A percentile compares a stretch with the other conserved stretches of the same genome.
Conservation (phyloP, 2,888 invertebrate species). For the Balanococcus diminutus region DNA sequence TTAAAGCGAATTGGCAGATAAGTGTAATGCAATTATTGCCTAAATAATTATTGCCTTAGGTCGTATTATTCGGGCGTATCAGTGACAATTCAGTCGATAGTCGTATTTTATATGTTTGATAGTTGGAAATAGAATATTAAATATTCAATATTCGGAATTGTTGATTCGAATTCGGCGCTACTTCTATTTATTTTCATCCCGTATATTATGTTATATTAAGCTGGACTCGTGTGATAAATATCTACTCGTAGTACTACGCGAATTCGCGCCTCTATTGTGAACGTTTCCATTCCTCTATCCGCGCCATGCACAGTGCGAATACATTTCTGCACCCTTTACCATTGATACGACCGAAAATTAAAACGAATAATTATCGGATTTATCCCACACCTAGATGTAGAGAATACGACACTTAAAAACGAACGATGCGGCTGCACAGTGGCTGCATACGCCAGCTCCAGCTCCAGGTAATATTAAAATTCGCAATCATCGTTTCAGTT, state of each 20-base stretch:
- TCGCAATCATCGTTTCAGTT: neutral
- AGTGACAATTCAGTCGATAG: slow-evolving; percentile 53
- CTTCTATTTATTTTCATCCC: slow-evolving; percentile 48
- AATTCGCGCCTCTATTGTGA: slow-evolving; percentile 6
- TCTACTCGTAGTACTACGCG: no score
- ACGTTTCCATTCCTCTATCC: neutral
- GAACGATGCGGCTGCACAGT: no score
- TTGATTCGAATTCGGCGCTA: slow-evolving; percentile 49
- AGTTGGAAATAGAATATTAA: slow-evolving; percentile 53
- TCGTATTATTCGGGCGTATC: slow-evolving; percentile 51
- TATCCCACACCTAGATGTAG: neutral
- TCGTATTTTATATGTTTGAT: slow-evolving; percentile 36
- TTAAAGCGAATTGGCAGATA: slow-evolving; percentile 52
- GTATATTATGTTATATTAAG: slow-evolving; percentile 37
- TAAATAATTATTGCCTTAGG: slow-evolving; percentile 53
- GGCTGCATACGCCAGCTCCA: no score
- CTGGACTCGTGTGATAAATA: slow-evolving; percentile 44
- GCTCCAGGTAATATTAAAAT: neutral
- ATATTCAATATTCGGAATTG: slow-evolving; percentile 51
- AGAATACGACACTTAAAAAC: no score
- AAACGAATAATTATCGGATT: slow-evolving; percentile 38
- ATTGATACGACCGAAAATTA: neutral
- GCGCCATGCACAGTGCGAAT: neutral
- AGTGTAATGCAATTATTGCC: slow-evolving; percentile 55
- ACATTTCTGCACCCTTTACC: neutral